These are phyloP conservation scores for Pristionchus entomophagus DNA, from an alignment of 2,888 invertebrate species.

Conservation along the genomic window DNA sequence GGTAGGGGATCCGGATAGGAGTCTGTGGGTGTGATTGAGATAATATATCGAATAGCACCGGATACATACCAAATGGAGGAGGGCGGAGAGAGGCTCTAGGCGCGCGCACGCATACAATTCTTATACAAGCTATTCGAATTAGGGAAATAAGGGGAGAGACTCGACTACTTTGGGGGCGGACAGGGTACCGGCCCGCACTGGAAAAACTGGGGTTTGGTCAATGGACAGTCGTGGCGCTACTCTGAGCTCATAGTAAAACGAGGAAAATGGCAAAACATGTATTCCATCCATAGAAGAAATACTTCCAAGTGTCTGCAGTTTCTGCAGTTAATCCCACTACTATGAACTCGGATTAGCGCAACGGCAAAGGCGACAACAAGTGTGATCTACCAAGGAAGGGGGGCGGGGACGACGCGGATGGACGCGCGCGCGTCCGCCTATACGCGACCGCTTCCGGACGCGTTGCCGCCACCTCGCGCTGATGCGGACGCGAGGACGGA, in stretches of 20 bases:
- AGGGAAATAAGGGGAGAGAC: not conserved
- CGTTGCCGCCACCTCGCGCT: not conserved
- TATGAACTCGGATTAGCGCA: no score
- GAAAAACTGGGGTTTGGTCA: not conserved
- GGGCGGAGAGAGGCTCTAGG: not conserved
- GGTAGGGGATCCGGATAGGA: not conserved
- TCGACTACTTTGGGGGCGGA: not conserved
- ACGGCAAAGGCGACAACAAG: no score
- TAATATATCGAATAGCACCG: slow-evolving; percentile 35
- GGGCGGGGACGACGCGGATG: no score
- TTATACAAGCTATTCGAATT: not conserved
- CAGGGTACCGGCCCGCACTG: slow-evolving; percentile 14
- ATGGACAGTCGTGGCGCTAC: not conserved
- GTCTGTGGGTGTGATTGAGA: not conserved
- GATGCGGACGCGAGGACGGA: slow-evolving; percentile 24
- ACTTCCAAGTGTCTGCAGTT: not conserved
- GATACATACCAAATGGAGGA: not conserved
- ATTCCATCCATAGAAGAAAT: not conserved
- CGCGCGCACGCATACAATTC: not conserved
- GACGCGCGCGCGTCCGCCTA: no score
- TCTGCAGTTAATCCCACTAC: no score
- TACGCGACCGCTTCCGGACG: not conserved
- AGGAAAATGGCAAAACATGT: no score
- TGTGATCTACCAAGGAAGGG: not conserved
- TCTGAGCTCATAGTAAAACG: no score